Conservation (phyloP, 2,888 invertebrate genomes). For the Notodonta ziczac region DNA sequence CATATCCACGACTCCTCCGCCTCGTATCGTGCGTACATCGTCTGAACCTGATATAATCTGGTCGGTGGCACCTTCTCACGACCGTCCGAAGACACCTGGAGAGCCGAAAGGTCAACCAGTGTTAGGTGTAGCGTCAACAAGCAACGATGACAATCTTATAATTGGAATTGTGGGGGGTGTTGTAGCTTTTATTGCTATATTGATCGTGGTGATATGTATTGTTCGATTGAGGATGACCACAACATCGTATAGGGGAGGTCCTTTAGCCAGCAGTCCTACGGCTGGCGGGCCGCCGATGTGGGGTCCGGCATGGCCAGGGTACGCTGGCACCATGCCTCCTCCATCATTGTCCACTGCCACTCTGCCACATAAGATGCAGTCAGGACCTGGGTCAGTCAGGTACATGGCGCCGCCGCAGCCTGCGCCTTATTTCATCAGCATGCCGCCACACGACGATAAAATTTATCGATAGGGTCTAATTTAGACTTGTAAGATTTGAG, state of each 20-base stretch:
- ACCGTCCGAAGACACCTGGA: conserved; percentile 83
- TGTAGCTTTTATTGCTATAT: conserved; percentile 94
- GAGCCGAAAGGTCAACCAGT: conserved; percentile 85
- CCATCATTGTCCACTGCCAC: conserved; percentile 86
- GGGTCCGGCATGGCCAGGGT: conserved; percentile 83
- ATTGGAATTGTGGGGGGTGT: conserved; percentile 98
- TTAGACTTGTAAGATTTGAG: conserved; percentile 10
- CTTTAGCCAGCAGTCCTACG: conserved; percentile 86
- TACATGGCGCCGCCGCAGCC: conserved; percentile 84
- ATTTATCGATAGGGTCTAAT: conserved; percentile 82
- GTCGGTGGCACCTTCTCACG: conserved; percentile 91
- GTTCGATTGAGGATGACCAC: conserved; percentile 90
- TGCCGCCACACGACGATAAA: conserved; percentile 87
- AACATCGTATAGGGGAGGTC: conserved; percentile 88
- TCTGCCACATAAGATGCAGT: conserved; percentile 87
- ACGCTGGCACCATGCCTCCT: conserved; percentile 85
- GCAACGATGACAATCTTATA: conserved; percentile 96
- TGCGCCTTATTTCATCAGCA: conserved; percentile 86
- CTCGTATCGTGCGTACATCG: conserved; percentile 85
- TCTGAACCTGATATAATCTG: conserved; percentile 95
- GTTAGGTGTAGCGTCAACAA: conserved; percentile 85
- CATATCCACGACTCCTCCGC: conserved; percentile 72
- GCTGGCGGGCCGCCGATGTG: conserved; percentile 86
- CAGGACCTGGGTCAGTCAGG: conserved; percentile 80
- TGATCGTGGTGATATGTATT: conserved; percentile 95